Conservation (phyloP, 2,888 invertebrate species). For the Sussaba pulchella region DNA sequence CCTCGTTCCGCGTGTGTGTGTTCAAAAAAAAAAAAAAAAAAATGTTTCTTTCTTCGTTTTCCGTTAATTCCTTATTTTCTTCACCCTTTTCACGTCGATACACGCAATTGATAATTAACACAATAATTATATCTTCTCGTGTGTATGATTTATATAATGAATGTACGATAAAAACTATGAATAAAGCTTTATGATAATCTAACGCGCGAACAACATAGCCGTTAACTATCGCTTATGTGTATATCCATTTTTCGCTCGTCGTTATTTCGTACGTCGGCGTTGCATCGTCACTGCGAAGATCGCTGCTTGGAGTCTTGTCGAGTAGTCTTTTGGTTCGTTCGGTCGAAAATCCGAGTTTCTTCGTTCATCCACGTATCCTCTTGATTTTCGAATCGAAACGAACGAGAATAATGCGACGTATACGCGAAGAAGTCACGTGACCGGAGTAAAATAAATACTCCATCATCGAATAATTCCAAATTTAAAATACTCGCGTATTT, state of each 20-base stretch:
- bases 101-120: slow-evolving; percentile 64
- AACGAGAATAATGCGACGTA: background rate
- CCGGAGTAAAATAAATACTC: no score
- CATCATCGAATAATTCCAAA: no score
- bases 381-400: background rate
- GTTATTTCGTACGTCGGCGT: slow-evolving; percentile 22
- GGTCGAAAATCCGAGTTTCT: slow-evolving; percentile 16
- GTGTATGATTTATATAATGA: slow-evolving; percentile 74
- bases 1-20: slow-evolving; percentile 62
- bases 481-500: background rate
- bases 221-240: slow-evolving; percentile 33
- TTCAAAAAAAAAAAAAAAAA: no score
- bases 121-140: slow-evolving; percentile 69
- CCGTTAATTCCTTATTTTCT: slow-evolving; percentile 17
- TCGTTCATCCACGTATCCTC: background rate
- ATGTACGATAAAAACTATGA: slow-evolving; percentile 76
- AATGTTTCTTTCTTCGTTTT: background rate
- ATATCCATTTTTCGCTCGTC: slow-evolving; percentile 19
- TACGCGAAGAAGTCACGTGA: no score
- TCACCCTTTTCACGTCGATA: slow-evolving; percentile 68
- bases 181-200: slow-evolving; percentile 77
- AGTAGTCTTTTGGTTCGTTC: slow-evolving; percentile 47
- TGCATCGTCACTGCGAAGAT: slow-evolving; percentile 29
- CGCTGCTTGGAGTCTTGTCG: slow-evolving; percentile 30
- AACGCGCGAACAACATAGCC: slow-evolving; percentile 60